A percentile compares a stretch with the other conserved stretches of the same genome.
Conservation (phyloP, 2,797 vertebrate genomes). For the Pterois miles region DNA sequence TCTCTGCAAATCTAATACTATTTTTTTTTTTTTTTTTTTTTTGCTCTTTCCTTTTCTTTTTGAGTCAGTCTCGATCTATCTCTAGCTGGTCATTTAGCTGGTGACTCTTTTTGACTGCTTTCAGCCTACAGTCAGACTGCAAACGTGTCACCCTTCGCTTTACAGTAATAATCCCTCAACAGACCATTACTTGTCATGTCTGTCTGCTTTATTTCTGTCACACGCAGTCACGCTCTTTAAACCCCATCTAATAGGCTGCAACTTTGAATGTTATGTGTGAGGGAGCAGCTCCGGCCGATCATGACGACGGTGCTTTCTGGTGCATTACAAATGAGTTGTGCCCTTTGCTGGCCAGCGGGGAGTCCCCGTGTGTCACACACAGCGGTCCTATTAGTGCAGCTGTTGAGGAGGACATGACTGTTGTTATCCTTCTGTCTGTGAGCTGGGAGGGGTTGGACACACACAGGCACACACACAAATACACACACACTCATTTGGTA, state of each 20-base stretch:
- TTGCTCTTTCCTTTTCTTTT: background rate
- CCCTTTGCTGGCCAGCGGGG: constrained; percentile 63
- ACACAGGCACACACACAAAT: constrained; percentile 44
- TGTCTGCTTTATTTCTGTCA: constrained; percentile 40
- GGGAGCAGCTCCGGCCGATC: constrained; percentile 23
- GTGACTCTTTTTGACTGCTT: constrained; percentile 19
- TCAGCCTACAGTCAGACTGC: background rate
- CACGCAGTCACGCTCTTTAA: constrained; percentile 27
- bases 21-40: background rate
- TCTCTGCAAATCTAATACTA: constrained; percentile 2
- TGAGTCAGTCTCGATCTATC: background rate
- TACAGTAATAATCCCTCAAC: constrained; percentile 8
- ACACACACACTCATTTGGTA: constrained; percentile 41
- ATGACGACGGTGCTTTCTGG: constrained; percentile 42
- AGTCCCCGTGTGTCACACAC: constrained; percentile 75
- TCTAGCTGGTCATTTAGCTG: background rate
- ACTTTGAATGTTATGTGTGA: constrained; percentile 20
- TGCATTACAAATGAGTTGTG: constrained; percentile 55
- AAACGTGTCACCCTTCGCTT: background rate
- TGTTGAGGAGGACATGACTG: constrained; percentile 80
- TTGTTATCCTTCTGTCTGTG: constrained; percentile 81
- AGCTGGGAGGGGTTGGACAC: constrained; percentile 68
- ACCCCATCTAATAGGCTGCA: constrained; percentile 2
- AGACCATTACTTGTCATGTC: constrained; percentile 21
- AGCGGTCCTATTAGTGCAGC: constrained; percentile 82